Evolutionary conservation across 2,888 invertebrate species (phyloP).

Genomic region (Epirrita christyi): DNA sequence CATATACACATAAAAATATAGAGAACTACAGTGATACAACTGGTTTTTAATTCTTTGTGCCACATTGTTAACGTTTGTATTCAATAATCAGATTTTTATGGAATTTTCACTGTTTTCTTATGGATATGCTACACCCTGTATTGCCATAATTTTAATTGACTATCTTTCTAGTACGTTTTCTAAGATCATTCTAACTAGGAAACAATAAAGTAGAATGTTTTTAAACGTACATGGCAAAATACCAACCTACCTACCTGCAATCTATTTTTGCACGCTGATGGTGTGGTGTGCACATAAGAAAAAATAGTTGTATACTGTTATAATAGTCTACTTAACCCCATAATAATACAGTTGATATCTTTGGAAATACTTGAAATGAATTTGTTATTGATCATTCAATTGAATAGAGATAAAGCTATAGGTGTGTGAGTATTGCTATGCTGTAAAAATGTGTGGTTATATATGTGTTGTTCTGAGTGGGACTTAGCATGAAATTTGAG

Average conservation of each 20-base stretch:
- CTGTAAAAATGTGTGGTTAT: conserved; percentile 22
- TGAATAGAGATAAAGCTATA: not conserved
- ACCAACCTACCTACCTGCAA: too few species aligned
- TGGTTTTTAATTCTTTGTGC: conserved; percentile 20
- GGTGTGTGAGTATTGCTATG: conserved; percentile 20
- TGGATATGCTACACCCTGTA: not conserved
- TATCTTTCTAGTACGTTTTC: too few species aligned
- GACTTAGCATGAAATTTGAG: conserved; percentile 10
- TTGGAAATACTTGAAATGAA: conserved; percentile 8
- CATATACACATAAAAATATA: conserved; percentile 4
- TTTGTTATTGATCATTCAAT: conserved; percentile 19
- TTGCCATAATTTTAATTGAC: too few species aligned
- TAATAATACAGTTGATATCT: conserved; percentile 11
- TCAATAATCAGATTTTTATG: conserved; percentile 11
- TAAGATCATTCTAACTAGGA: too few species aligned
- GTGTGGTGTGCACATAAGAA: not conserved
- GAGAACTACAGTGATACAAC: not conserved
- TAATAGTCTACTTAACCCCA: too few species aligned
- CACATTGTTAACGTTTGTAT: conserved; percentile 21
- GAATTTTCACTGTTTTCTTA: conserved; percentile 6
- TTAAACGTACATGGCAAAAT: too few species aligned
- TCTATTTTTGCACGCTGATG: too few species aligned
- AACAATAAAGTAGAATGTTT: too few species aligned
- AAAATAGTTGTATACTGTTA: not conserved
- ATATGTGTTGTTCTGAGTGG: conserved; percentile 15